phyloP scores from a whole-genome alignment of 35 echinoderm and acorn worm genomes.

The Strongylocentrotus purpuratus region DNA sequence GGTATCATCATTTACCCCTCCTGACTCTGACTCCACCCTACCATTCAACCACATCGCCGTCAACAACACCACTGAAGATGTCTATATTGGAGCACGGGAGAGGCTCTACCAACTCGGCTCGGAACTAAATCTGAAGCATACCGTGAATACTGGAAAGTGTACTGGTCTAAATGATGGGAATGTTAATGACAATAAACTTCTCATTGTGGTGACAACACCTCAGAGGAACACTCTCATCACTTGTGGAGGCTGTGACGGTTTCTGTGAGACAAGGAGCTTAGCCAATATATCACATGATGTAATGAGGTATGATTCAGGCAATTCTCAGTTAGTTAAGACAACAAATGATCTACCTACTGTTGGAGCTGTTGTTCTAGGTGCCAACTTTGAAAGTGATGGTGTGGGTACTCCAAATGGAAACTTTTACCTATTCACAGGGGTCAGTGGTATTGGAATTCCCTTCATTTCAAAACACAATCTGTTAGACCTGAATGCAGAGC shows the following conservation, averaged over 20 bases:
- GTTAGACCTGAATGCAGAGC: background rate
- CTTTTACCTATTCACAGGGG: background rate
- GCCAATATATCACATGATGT: background rate
- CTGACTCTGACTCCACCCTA: background rate
- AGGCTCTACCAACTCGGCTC: conserved; percentile 46
- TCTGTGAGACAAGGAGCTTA: conserved; percentile 28
- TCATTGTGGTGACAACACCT: conserved; percentile 16
- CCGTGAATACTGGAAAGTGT: background rate
- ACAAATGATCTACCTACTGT: conserved; percentile 6
- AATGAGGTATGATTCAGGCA: background rate
- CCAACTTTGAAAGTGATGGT: background rate
- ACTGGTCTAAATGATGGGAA: background rate
- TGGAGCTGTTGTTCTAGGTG: conserved; percentile 28
- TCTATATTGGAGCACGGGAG: conserved; percentile 55
- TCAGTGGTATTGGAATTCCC: background rate
- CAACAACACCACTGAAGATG: background rate
- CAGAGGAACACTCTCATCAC: conserved; percentile 33
- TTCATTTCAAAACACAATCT: background rate
- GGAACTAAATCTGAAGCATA: background rate
- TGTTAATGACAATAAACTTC: conserved; percentile 33
- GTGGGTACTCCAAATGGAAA: background rate
- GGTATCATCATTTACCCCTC: conserved; percentile 16
- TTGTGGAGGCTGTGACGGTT: conserved; percentile 47
- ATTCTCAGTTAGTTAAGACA: background rate
- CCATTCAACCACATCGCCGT: conserved; percentile 51